These are phyloP conservation scores for Athalia rosae DNA, from an alignment of 2,888 invertebrate genomes.

Conservation along the genomic window DNA sequence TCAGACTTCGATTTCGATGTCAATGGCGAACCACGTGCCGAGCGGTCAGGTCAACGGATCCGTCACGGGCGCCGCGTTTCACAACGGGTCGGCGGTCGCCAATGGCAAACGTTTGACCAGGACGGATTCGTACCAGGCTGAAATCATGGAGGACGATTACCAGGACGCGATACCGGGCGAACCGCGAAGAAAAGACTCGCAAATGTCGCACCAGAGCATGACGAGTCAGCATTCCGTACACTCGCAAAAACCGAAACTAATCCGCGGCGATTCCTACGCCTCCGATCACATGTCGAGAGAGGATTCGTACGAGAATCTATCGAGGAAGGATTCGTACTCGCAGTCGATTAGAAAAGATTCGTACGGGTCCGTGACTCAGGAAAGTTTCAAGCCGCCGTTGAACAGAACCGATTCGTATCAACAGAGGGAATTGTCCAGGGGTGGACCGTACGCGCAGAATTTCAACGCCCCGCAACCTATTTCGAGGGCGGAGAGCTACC, in stretches of 20 bases:
- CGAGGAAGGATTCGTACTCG: slow-evolving; percentile 59
- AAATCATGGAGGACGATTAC: slow-evolving; percentile 62
- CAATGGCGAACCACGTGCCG: slow-evolving; percentile 71
- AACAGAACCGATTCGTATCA: slow-evolving; percentile 65
- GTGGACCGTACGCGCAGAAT: slow-evolving; percentile 60
- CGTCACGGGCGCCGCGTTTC: slow-evolving; percentile 74
- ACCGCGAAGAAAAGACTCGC: slow-evolving; percentile 67
- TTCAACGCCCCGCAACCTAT: slow-evolving; percentile 65
- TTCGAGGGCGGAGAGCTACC: slow-evolving; percentile 69
- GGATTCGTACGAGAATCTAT: slow-evolving; percentile 54
- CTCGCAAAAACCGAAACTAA: slow-evolving; percentile 65
- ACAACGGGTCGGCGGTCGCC: slow-evolving; percentile 71
- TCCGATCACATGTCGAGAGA: slow-evolving; percentile 66
- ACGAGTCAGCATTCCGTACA: slow-evolving; percentile 62
- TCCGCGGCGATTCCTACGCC: slow-evolving; percentile 65
- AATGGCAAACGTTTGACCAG: slow-evolving; percentile 70
- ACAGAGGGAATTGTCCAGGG: slow-evolving; percentile 58
- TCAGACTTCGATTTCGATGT: slow-evolving; percentile 65
- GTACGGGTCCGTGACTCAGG: slow-evolving; percentile 63
- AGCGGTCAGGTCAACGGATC: slow-evolving; percentile 74
- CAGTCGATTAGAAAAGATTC: slow-evolving; percentile 64
- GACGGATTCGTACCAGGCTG: slow-evolving; percentile 67
- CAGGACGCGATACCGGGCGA: slow-evolving; percentile 64
- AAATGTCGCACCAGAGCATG: slow-evolving; percentile 62
- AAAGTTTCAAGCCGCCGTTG: slow-evolving; percentile 60